Evolutionary conservation across 1,140 invertebrate genomes (phyloP).

Genomic region (Stegodyphus dumicola): DNA sequence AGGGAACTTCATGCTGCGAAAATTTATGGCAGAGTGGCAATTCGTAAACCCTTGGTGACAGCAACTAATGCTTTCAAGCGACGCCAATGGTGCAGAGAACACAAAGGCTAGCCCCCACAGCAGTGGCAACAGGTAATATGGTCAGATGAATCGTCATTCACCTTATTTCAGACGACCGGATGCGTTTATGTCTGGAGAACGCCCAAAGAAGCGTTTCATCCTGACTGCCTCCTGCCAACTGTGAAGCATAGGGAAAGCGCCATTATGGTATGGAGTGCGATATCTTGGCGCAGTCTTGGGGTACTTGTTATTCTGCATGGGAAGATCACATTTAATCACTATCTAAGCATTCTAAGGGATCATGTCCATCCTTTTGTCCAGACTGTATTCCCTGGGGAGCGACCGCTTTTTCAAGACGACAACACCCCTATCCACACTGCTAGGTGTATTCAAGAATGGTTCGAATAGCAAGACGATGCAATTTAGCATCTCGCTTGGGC

Average conservation of each 20-base stretch:
- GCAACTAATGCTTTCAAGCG: slow-evolving; percentile 24
- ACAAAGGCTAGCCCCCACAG: background rate
- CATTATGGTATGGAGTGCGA: background rate
- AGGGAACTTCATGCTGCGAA: slow-evolving; percentile 10
- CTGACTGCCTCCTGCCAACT: background rate
- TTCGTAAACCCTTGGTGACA: slow-evolving; percentile 8
- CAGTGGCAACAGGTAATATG: background rate
- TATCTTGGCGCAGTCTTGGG: slow-evolving; percentile 11
- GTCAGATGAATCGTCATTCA: slow-evolving; percentile 16
- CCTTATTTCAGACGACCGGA: slow-evolving; percentile 9
- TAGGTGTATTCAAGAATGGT: too few species aligned
- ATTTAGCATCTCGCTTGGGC: too few species aligned
- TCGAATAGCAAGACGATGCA: too few species aligned
- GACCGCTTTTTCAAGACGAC: too few species aligned
- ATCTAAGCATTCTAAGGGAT: background rate
- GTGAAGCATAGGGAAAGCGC: background rate
- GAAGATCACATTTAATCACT: background rate
- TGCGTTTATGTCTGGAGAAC: slow-evolving; percentile 12
- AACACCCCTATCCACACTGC: too few species aligned
- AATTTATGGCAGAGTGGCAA: slow-evolving; percentile 3
- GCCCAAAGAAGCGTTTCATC: background rate
- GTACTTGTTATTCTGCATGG: slow-evolving; percentile 6
- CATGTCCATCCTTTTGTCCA: too few species aligned
- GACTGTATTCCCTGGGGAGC: too few species aligned
- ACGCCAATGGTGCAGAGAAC: slow-evolving; percentile 14